phyloP scores from a whole-genome alignment of 2,113 vertebrate genomes.

The Halichoerus grypus region DNA sequence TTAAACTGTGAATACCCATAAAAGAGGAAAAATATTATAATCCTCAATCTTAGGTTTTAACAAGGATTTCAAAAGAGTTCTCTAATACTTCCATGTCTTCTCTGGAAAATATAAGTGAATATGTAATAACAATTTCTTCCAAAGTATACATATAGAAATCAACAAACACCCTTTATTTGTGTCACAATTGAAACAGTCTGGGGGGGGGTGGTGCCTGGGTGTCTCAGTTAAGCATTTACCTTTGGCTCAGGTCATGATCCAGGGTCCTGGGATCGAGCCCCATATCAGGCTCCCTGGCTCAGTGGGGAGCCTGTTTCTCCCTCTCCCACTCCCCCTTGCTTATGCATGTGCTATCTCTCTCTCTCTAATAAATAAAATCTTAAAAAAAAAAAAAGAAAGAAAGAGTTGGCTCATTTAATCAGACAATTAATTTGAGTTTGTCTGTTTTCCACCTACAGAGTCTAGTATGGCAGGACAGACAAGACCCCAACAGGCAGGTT shows the following conservation, averaged over 20 bases:
- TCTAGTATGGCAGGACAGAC: neutral
- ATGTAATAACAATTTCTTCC: neutral
- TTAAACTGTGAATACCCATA: neutral
- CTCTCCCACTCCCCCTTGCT: too few relatives aligned
- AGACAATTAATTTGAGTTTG: conserved; percentile 37
- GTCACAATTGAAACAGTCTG: neutral
- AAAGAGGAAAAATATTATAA: neutral
- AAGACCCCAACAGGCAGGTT: neutral
- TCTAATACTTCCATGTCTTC: neutral
- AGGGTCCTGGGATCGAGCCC: neutral
- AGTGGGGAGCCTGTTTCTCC: neutral
- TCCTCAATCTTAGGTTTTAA: neutral
- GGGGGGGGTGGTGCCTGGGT: neutral
- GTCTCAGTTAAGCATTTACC: neutral
- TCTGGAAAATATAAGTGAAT: neutral
- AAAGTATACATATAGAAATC: neutral
- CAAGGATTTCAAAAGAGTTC: conserved; percentile 38
- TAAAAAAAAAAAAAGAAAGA: neutral
- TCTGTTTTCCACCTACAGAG: neutral
- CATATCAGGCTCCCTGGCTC: neutral
- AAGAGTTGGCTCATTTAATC: neutral
- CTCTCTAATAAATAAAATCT: neutral
- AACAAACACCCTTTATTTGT: conserved; percentile 9
- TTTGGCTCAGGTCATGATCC: neutral
- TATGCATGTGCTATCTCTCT: neutral